Conservation (phyloP, 2,888 invertebrate species). For the Margaritifera margaritifera region DNA sequence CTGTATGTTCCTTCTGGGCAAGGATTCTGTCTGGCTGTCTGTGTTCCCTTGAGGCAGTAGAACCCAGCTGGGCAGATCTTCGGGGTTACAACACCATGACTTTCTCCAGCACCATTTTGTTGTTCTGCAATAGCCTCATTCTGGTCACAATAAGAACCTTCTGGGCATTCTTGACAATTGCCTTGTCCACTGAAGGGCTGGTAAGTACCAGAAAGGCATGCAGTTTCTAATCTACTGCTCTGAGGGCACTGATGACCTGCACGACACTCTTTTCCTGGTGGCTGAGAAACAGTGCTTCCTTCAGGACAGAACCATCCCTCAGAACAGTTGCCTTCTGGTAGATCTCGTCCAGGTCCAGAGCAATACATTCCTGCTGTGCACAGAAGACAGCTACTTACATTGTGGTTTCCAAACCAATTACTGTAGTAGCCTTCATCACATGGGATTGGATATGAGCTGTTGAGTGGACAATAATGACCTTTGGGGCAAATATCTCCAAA, state of each 20-base stretch:
- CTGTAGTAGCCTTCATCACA: slow-evolving; percentile 65
- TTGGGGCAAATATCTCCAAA: slow-evolving; percentile 69
- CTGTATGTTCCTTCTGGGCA: slow-evolving; percentile 69
- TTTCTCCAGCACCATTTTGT: slow-evolving; percentile 65
- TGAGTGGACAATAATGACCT: slow-evolving; percentile 67
- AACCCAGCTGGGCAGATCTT: slow-evolving; percentile 68
- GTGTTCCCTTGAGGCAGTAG: slow-evolving; percentile 67
- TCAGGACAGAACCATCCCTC: slow-evolving; percentile 66
- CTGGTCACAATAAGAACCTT: slow-evolving; percentile 68
- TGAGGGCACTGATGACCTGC: slow-evolving; percentile 66
- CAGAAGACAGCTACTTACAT: slow-evolving; percentile 61
- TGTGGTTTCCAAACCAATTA: slow-evolving; percentile 59
- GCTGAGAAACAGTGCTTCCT: slow-evolving; percentile 62
- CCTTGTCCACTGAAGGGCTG: slow-evolving; percentile 62
- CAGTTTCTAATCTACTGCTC: slow-evolving; percentile 60
- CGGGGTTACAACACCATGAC: slow-evolving; percentile 70
- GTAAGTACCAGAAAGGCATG: slow-evolving; percentile 65
- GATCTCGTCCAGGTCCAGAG: slow-evolving; percentile 56
- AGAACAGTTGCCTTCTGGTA: slow-evolving; percentile 64
- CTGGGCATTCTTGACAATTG: slow-evolving; percentile 60
- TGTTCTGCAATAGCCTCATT: slow-evolving; percentile 66
- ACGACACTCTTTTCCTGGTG: slow-evolving; percentile 64
- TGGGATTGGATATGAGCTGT: slow-evolving; percentile 56
- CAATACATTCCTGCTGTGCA: slow-evolving; percentile 69
- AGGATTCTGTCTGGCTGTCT: slow-evolving; percentile 59